Evolutionary conservation across 2,888 invertebrate genomes (phyloP).

Genomic region (Caenorhabditis japonica): DNA sequence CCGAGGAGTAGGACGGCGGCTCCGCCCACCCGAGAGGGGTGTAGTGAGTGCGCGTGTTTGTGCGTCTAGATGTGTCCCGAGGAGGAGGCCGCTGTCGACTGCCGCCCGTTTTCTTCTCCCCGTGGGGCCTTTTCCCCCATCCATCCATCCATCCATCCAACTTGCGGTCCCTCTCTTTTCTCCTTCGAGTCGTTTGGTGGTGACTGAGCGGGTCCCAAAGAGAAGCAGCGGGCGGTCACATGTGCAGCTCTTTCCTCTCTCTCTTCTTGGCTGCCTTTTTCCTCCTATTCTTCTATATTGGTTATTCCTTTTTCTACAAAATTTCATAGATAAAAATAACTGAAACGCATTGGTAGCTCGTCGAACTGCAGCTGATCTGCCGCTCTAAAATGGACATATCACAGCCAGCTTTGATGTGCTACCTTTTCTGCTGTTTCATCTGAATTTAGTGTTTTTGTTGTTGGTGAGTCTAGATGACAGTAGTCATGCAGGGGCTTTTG

Average conservation of each 20-base stretch:
- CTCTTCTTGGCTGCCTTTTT: not conserved
- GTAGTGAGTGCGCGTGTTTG: constrained; percentile 26
- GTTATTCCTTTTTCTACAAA: not conserved
- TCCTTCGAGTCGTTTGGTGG: not conserved
- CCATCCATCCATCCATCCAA: not conserved
- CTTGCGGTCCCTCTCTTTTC: constrained; percentile 4
- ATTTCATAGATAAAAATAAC: too few species aligned
- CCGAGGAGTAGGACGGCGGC: constrained; percentile 11
- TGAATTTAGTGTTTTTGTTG: not conserved
- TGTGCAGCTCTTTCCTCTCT: constrained; percentile 18
- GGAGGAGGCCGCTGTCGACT: constrained; percentile 10
- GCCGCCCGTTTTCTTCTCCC: not conserved
- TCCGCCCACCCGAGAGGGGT: constrained; percentile 16
- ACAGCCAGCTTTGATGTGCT: constrained; percentile 92
- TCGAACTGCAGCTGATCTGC: constrained; percentile 90
- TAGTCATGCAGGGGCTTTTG: too few species aligned
- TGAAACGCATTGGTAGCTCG: constrained; percentile 45
- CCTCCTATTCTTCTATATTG: not conserved
- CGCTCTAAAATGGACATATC: constrained; percentile 83
- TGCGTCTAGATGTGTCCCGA: constrained; percentile 17
- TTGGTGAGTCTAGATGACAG: constrained; percentile 26
- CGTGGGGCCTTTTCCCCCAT: constrained; percentile 3
- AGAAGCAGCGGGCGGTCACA: constrained; percentile 16
- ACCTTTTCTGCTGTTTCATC: constrained; percentile 19
- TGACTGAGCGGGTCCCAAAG: constrained; percentile 7